Conservation (phyloP, 2,113 vertebrate species). For the Ia io region DNA sequence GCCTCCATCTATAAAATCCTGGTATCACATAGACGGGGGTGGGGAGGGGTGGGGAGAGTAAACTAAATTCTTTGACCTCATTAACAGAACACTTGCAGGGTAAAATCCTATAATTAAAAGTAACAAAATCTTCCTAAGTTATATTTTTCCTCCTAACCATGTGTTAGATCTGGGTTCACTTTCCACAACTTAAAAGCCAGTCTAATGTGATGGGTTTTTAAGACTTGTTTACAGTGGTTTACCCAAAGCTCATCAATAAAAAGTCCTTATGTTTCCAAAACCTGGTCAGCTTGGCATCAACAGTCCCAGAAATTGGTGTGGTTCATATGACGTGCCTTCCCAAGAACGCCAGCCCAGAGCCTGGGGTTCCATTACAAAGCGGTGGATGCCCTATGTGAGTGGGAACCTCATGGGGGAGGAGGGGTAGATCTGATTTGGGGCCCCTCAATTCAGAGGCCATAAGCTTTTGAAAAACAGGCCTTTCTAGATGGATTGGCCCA, state of each 20-base stretch:
- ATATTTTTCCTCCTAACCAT: background rate
- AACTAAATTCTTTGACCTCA: background rate
- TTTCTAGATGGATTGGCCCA: background rate
- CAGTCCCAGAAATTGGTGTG: background rate
- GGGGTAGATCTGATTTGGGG: background rate
- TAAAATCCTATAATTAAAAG: slow-evolving; percentile 33
- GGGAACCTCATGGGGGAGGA: background rate
- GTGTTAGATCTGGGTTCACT: slow-evolving; percentile 17
- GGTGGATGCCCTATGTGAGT: background rate
- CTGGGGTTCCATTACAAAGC: background rate
- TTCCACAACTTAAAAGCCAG: background rate
- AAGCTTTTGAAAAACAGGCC: background rate
- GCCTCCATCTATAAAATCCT: background rate
- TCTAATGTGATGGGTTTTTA: background rate
- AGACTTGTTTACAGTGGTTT: slow-evolving; percentile 20
- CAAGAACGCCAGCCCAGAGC: background rate
- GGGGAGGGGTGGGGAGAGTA: background rate
- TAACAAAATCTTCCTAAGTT: background rate
- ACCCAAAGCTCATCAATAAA: background rate
- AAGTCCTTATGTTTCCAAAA: background rate
- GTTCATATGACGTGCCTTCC: background rate
- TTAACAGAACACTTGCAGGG: background rate
- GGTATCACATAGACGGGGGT: background rate
- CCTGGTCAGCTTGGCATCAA: background rate
- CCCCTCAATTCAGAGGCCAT: background rate